Evolutionary conservation across 2,888 invertebrate species (phyloP).

Genomic region (Eristalis pertinax): DNA sequence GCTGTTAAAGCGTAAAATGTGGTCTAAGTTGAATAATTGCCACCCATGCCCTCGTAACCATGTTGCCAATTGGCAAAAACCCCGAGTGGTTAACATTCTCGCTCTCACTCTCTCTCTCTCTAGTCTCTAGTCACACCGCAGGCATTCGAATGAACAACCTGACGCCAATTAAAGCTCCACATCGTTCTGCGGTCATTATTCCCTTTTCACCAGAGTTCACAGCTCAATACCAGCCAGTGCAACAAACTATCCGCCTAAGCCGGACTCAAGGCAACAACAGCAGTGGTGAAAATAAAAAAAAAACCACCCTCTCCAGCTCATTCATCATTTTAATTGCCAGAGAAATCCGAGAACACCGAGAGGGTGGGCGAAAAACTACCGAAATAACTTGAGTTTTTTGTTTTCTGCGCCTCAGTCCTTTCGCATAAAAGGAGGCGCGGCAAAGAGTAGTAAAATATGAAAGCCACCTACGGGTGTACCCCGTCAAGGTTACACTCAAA

Average conservation of each 20-base stretch:
- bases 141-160: conserved; percentile 24
- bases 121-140: conserved; percentile 11
- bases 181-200: conserved; percentile 8
- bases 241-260: conserved; percentile 48
- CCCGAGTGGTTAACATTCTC: neutral
- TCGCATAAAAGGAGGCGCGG: neutral
- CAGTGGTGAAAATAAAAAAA: conserved; percentile 3
- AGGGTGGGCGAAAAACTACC: conserved; percentile 8
- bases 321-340: conserved; percentile 70
- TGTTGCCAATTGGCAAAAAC: neutral
- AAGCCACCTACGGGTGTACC: conserved; percentile 38
- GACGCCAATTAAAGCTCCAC: conserved; percentile 39
- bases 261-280: neutral
- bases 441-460: conserved; percentile 10
- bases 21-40: neutral
- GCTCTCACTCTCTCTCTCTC: neutral
- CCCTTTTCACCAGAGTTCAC: neutral
- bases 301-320: conserved; percentile 46
- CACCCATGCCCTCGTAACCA: neutral
- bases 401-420: conserved; percentile 19
- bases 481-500: conserved; percentile 40
- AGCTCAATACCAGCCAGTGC: conserved; percentile 39
- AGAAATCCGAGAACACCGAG: conserved; percentile 52
- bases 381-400: neutral
- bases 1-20: neutral